Base-by-base conservation (phyloP, 2,797 vertebrate species). In the Parotocinclus haroldoi region DNA sequence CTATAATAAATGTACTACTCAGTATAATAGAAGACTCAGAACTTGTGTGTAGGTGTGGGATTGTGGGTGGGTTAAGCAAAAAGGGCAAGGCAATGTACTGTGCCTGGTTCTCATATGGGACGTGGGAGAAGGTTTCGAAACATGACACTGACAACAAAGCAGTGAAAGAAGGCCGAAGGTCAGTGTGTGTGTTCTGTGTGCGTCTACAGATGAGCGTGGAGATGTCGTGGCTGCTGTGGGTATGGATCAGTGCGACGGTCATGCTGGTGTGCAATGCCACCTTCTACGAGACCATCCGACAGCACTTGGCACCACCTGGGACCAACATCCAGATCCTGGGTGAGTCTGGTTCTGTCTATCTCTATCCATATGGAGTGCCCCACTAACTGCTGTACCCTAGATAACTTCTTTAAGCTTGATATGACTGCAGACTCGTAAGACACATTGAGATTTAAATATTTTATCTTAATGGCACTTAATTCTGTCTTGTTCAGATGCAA, bases 161-260 rank as follows among this genome's bases (percentile, higher is more conserved):
- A 57, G 12, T 51, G 44, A 59, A 58, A 54, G 42, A 58, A 68
- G 37, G 38, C 45, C 40, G 42, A 18, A 11, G 40, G 39, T n/a
- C n/a, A 14, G 40, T 61, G n/a, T 64, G 51, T 52, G 44, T 42
- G 10, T 61, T 27, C 37, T 61, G 48, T 76, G 1, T 72, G 7
- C 58, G 4, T 66, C 17, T 83, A 80, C 85, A 91, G 89, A 91
- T 87, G 89, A 84, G 88, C 88, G 93, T 94, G 91, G 94, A 94
- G 88, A 99, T 97, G 96, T 96, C 96, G 91, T 98, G 95, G 96
- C 86, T 95, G 89, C 89, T 96, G 89, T 97, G 93, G 90, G 87
- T 98, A 90, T 95, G 96, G 95, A 94, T 96, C 91, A 95, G 94
- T 86, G 89, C 94, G 82, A 92, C 93, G 73, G 92, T 92, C 76